Evolutionary conservation across 2,113 vertebrate species (phyloP).

Genomic region (Carassius carassius): DNA sequence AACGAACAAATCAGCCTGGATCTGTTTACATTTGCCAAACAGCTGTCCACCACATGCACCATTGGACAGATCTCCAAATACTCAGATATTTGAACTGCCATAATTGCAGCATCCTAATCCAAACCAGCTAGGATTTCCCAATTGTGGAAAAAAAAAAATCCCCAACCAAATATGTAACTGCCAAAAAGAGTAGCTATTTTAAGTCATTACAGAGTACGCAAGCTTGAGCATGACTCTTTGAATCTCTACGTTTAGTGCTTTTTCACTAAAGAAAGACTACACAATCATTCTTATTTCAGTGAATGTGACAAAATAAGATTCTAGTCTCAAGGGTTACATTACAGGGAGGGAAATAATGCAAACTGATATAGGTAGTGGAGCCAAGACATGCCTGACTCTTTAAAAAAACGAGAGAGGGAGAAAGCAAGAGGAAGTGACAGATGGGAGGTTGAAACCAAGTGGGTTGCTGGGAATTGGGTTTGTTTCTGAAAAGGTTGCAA

Average conservation of each 20-base stretch:
- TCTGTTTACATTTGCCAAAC: constrained; percentile 9
- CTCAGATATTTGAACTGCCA: constrained; percentile 38
- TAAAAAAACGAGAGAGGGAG: neutral
- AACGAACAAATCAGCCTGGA: neutral
- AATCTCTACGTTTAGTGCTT: constrained; percentile 24
- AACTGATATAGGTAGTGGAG: constrained; percentile 48
- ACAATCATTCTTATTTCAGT: constrained; percentile 23
- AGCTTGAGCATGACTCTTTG: constrained; percentile 36
- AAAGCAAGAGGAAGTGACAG: constrained; percentile 22
- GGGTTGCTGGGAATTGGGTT: constrained; percentile 40
- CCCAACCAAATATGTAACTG: constrained; percentile 27
- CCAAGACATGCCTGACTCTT: constrained; percentile 36
- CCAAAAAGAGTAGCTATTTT: constrained; percentile 46
- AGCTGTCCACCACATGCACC: constrained; percentile 39
- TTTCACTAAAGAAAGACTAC: constrained; percentile 19
- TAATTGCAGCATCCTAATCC: constrained; percentile 46
- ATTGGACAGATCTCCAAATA: constrained; percentile 37
- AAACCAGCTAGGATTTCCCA: constrained; percentile 39
- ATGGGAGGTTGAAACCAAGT: constrained; percentile 54
- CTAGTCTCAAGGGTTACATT: constrained; percentile 56
- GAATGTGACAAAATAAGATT: constrained; percentile 47
- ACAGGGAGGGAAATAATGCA: constrained; percentile 42
- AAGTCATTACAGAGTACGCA: constrained; percentile 21
- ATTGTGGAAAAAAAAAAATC: constrained; percentile 28
- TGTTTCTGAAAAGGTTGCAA: constrained; percentile 61